Evolutionary conservation across 2,797 vertebrate species (phyloP).

Genomic region (Aldrovandia affinis): DNA sequence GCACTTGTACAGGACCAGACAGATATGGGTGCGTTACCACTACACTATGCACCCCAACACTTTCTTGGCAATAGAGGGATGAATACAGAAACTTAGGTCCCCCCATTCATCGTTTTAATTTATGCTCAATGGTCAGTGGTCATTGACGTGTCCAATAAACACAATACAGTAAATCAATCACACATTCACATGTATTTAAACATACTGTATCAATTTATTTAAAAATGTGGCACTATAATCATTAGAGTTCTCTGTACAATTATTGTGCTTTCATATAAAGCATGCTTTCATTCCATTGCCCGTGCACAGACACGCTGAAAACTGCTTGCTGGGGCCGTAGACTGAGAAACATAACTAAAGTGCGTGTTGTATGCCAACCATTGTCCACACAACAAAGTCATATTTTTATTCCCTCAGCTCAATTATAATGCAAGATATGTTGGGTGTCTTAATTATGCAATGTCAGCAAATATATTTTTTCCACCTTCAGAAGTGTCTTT

Average conservation of each 20-base stretch:
- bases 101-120: neutral
- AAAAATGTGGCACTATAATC: constrained; percentile 57
- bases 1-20: too few relatives aligned
- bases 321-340: constrained; percentile 35
- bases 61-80: neutral
- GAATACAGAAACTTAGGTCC: neutral
- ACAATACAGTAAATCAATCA: constrained; percentile 25
- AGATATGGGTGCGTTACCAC: too few relatives aligned
- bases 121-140: neutral
- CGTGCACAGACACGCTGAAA: constrained; percentile 36
- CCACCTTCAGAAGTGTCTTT: constrained; percentile 4
- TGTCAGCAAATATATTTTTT: neutral
- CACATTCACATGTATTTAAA: constrained; percentile 38
- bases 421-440: neutral
- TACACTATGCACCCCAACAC: too few relatives aligned
- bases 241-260: constrained; percentile 49
- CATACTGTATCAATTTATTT: constrained; percentile 47
- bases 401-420: neutral
- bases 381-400: neutral
- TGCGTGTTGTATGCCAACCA: neutral
- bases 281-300: constrained; percentile 48
- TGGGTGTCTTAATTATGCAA: constrained; percentile 4
- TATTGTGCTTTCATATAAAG: constrained; percentile 56
- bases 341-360: neutral
- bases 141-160: neutral